A percentile compares a stretch with the other conserved stretches of the same genome.
phyloP scores from a whole-genome alignment of 2,888 invertebrate genomes.

The Ennomos quercinarius region DNA sequence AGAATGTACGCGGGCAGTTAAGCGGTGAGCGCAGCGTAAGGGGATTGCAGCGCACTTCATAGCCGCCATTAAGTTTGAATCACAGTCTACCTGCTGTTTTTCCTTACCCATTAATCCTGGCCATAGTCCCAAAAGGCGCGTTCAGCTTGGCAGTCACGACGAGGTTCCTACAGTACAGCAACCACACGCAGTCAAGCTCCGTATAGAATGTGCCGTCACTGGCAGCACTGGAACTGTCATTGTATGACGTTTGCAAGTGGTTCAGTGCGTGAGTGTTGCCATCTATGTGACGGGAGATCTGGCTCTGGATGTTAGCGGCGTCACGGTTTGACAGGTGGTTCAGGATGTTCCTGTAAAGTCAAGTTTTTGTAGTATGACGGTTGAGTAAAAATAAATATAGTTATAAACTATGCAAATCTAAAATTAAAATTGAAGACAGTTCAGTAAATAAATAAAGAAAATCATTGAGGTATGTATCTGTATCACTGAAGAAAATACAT shows the following conservation, averaged over 20 bases:
- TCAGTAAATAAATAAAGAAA: no score
- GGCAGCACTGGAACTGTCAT: slow-evolving; percentile 51
- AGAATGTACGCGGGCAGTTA: no score
- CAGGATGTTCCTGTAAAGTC: slow-evolving; percentile 62
- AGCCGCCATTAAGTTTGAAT: no score
- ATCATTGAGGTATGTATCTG: no score
- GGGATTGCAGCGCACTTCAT: no score
- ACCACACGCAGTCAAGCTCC: slow-evolving; percentile 86
- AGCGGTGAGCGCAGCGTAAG: no score
- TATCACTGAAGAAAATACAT: no score
- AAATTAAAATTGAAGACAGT: no score
- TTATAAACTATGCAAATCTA: no score
- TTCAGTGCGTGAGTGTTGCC: slow-evolving; percentile 69
- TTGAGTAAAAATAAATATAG: no score
- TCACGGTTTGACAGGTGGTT: slow-evolving; percentile 66
- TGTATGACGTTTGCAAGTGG: slow-evolving; percentile 67
- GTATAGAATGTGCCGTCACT: slow-evolving; percentile 56
- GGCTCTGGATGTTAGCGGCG: slow-evolving; percentile 55
- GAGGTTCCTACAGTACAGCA: slow-evolving; percentile 84
- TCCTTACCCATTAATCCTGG: slow-evolving; percentile 85
- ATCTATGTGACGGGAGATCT: slow-evolving; percentile 69
- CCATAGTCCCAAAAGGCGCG: slow-evolving; percentile 85
- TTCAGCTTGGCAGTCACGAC: slow-evolving; percentile 79
- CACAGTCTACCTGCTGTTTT: not conserved
- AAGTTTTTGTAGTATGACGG: no score